Evolutionary conservation across 1,140 invertebrate genomes (phyloP), one percentile per base, ranked within the genome.

Genomic region (Pectinophora gossypiella): DNA sequence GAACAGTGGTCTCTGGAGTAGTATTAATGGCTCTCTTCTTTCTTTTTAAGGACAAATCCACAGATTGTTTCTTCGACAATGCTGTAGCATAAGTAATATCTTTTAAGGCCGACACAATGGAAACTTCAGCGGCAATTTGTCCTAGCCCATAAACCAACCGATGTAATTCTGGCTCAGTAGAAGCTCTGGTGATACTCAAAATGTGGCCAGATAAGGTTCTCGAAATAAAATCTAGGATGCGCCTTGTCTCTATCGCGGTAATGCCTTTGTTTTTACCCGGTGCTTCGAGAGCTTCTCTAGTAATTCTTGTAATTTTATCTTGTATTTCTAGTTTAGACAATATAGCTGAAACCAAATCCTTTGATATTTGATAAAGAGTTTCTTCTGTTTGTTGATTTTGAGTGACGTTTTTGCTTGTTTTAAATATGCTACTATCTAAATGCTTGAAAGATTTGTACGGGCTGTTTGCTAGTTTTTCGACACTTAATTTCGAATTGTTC

Each of bases 181-280:
- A 86, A 12, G 72, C 59, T 54, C 68, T 72, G 4, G 83, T 84
- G 42, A 83, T 76, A 51, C 63, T 72, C 22, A 86, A 56, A 47
- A 86, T 86, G 55, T 86, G 70, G 18, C 76, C 66, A 32, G 83
- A 85, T 44, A 85, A 59, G 1, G 80, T 85, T 53, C 79, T 68
- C 10, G 83, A 86, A 50, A 84, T 83, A 35, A 84, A 86, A 58
- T 86, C 83, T 15, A 86, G 61, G 54, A 86, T 86, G 35, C 83
- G 69, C 59, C 83, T 68, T 0, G 83, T 86, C 60, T 86, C 83
- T 58, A 86, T 86, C 12, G 83, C 83, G 40, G 79, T 83, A 32
- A 84, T 76, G 2, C 83, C 83, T 59, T 83, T 84, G 51, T 61
- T 76, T 61, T 77, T 82, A 3, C 78, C 80, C 12, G 83, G 70